Evolutionary conservation across 2,113 vertebrate species (phyloP).

Genomic region (Lethenteron reissneri): DNA sequence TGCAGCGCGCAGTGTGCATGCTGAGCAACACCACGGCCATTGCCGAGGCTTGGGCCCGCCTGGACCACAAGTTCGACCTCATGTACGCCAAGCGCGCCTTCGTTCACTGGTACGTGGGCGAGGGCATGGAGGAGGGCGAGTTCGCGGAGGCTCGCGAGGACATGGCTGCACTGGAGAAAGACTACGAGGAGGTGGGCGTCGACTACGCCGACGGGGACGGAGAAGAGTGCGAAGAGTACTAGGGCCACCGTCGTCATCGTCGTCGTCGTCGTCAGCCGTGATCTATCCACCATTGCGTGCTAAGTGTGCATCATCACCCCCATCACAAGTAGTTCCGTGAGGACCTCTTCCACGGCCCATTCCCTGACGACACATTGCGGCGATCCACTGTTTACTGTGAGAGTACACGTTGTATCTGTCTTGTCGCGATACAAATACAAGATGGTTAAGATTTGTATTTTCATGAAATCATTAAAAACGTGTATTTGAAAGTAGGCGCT

Average conservation of each 20-base stretch:
- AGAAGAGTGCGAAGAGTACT: conserved; percentile 27
- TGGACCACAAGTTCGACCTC: conserved; percentile 39
- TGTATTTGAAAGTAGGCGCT: too few relatives aligned
- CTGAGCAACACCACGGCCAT: conserved; percentile 41
- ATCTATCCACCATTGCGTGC: too few relatives aligned
- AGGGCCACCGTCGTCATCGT: conserved; percentile 8
- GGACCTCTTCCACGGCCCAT: too few relatives aligned
- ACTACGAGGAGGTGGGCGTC: conserved; percentile 42
- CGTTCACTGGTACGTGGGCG: conserved; percentile 42
- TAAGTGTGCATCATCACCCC: too few relatives aligned
- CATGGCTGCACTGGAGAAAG: conserved; percentile 39
- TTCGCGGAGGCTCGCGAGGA: conserved; percentile 39
- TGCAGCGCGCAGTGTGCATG: conserved; percentile 37
- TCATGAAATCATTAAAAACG: too few relatives aligned
- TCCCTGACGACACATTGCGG: too few relatives aligned
- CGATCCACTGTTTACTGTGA: too few relatives aligned
- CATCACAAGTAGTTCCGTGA: too few relatives aligned
- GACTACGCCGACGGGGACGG: conserved; percentile 31
- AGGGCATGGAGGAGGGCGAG: conserved; percentile 45
- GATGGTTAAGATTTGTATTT: too few relatives aligned
- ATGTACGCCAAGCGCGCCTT: conserved; percentile 45
- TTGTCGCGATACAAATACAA: too few relatives aligned
- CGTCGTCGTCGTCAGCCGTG: too few relatives aligned
- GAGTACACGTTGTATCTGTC: too few relatives aligned
- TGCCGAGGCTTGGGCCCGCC: conserved; percentile 35